These are phyloP conservation scores for Cinara cedri DNA, from an alignment of 2,888 invertebrate species.

Conservation along the genomic window DNA sequence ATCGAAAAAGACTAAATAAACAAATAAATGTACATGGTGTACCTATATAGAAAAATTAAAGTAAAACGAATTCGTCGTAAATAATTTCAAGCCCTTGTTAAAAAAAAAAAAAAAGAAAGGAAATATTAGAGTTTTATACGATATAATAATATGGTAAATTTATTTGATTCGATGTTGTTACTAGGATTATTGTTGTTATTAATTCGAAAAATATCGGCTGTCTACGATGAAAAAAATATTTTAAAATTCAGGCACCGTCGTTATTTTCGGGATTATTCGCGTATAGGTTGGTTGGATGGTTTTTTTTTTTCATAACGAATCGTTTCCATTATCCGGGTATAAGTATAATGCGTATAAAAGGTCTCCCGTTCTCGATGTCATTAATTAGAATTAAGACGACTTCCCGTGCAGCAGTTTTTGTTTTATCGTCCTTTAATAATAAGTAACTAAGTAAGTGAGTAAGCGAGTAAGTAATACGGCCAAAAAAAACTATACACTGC, in stretches of 20 bases:
- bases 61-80: not conserved
- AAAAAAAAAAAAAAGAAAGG: not conserved
- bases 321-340: conserved; percentile 2
- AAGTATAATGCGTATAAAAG: conserved; percentile 9
- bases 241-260: conserved; percentile 2
- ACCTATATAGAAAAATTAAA: not conserved
- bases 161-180: too few species aligned
- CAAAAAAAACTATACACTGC: not conserved
- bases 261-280: not conserved
- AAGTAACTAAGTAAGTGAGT: not conserved
- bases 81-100: not conserved
- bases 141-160: too few species aligned
- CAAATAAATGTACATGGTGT: too few species aligned
- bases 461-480: too few species aligned
- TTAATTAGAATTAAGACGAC: conserved; percentile 44
- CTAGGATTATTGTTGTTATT: not conserved
- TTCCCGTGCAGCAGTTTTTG: conserved; percentile 9
- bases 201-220: not conserved
- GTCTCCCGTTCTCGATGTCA: conserved; percentile 16
- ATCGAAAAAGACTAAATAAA: too few species aligned
- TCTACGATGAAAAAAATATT: not conserved
- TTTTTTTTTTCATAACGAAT: not conserved
- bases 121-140: too few species aligned
- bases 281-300: too few species aligned
- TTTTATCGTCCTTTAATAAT: conserved; percentile 23